phyloP scores from a whole-genome alignment of 2,113 vertebrate species.

The Nycticebus coucang region DNA sequence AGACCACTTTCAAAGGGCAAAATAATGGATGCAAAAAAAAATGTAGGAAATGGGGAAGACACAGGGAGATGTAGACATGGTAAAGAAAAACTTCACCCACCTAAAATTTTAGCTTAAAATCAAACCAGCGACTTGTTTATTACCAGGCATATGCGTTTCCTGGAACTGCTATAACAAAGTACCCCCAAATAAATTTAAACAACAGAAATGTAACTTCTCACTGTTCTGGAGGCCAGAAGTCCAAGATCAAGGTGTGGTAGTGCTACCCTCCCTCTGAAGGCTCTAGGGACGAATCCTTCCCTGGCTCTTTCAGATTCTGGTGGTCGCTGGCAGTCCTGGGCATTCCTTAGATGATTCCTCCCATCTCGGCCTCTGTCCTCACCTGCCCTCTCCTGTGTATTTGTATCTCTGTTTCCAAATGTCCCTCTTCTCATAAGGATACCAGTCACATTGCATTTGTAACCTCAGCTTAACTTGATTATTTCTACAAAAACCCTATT shows the following conservation, averaged over 20 bases:
- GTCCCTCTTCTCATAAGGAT: constrained; percentile 11
- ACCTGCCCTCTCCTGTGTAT: neutral
- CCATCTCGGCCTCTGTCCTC: neutral
- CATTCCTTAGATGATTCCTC: neutral
- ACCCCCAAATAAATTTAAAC: neutral
- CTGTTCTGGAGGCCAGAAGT: neutral
- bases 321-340: neutral
- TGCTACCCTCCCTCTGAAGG: neutral
- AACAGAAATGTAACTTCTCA: neutral
- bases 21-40: neutral
- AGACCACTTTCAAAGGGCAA: neutral
- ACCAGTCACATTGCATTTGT: neutral
- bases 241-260: neutral
- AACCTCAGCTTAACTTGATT: constrained; percentile 5
- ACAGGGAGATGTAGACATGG: neutral
- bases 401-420: neutral
- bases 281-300: neutral
- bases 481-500: neutral
- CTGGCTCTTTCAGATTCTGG: neutral
- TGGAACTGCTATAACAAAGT: neutral
- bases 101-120: neutral
- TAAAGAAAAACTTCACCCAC: neutral
- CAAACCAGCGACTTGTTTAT: neutral
- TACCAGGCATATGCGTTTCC: neutral
- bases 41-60: neutral